Evolutionary conservation across 2,113 vertebrate species (phyloP), one percentile per base, ranked within the genome.

Genomic region (Pelodiscus sinensis): DNA sequence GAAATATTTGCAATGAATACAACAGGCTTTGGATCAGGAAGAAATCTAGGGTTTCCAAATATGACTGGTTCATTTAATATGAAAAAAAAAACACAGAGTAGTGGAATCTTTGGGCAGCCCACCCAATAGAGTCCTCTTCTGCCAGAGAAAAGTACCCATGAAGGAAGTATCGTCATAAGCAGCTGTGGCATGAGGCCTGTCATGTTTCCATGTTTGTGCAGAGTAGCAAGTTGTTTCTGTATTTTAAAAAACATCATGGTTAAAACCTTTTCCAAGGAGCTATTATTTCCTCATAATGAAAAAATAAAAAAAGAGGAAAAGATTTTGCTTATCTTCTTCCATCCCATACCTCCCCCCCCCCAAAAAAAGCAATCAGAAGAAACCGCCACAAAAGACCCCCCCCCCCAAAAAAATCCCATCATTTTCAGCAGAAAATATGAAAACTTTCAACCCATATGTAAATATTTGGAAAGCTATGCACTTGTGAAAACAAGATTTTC

Each of bases 111-210:
- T 68, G 35, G n/a, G 12, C 54, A 91, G 11, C 44, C 65, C n/a
- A 86, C 29, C 7, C 25, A 90, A 29, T 9, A 90, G 58, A 65
- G 79, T 22, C n/a, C 81, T 65, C 35, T 60, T 73, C 15, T 79
- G 21, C 24, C 60, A 9, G 68, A 11, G 0, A 1, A 81, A 24
- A 73, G 2, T 8, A 55, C 10, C 65, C 65, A 18, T 35, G 16
- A 68, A 68, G 16, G 65, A n/a, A 71, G n/a, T 21, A 54, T n/a
- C 19, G 7, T n/a, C 15, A 68, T n/a, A 8, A n/a, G n/a, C n/a
- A 68, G 18, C 11, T 60, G n/a, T 7, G 84, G 9, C 10, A 77
- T 3, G 3, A 25, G 13, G 3, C 9, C 65, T 71, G 31, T 68
- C 35, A 35, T 35, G 9, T n/a, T 71, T 71, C 65, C n/a, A 21